Evolutionary conservation across 2,113 vertebrate species (phyloP).

Genomic region (Bujurquina vittata): DNA sequence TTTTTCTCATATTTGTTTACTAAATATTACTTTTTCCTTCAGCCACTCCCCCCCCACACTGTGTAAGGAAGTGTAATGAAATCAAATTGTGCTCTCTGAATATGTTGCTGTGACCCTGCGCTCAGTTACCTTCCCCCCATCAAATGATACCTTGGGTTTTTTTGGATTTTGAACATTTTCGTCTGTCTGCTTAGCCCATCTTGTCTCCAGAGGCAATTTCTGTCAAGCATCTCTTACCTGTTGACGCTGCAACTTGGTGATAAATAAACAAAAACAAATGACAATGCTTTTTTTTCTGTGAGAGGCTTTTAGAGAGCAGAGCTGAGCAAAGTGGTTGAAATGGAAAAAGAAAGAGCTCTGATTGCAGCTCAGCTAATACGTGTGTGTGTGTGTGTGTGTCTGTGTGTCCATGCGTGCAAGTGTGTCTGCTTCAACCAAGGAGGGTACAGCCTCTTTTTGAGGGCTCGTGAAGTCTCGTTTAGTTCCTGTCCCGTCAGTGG

Average conservation of each 20-base stretch:
- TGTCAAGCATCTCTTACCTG: constrained; percentile 33
- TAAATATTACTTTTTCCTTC: not conserved
- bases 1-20: not conserved
- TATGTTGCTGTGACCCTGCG: constrained; percentile 36
- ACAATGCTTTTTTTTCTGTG: not conserved
- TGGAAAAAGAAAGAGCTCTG: constrained; percentile 27
- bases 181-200: not conserved
- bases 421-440: not conserved
- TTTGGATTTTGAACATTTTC: not conserved
- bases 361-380: not conserved
- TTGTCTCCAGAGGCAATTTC: constrained; percentile 34
- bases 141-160: constrained; percentile 44
- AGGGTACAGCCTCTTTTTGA: constrained; percentile 36
- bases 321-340: constrained; percentile 11
- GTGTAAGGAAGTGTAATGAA: constrained; percentile 43
- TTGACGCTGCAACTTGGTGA: constrained; percentile 20
- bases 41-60: not conserved
- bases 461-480: constrained; percentile 58
- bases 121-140: constrained; percentile 51
- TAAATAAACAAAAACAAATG: constrained; percentile 58
- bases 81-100: constrained; percentile 41
- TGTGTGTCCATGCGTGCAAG: not conserved
- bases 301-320: constrained; percentile 31
- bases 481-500: constrained; percentile 58
- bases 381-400: not conserved